Evolutionary conservation across 2,888 invertebrate genomes (phyloP).

Genomic region (Cosmopolites sordidus): DNA sequence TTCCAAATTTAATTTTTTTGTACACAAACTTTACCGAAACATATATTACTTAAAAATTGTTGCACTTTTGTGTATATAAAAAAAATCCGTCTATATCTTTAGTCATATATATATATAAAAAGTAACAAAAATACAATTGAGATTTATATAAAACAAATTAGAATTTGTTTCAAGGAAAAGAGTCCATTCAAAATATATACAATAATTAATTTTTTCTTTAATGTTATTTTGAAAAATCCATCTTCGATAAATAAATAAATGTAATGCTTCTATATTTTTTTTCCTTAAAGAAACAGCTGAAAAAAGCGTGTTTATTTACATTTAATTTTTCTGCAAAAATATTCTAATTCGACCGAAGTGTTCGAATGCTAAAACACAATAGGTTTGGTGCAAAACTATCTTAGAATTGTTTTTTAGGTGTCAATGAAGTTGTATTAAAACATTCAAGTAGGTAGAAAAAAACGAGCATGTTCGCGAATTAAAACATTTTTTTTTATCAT

Average conservation of each 20-base stretch:
- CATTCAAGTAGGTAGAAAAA: too few relatives aligned
- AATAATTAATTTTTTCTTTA: background rate
- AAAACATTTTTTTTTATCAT: too few relatives aligned
- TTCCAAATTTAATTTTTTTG: background rate
- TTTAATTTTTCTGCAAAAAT: too few relatives aligned
- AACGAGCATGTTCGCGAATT: too few relatives aligned
- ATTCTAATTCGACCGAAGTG: too few relatives aligned
- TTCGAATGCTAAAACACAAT: too few relatives aligned
- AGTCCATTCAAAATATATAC: background rate
- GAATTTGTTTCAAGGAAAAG: background rate
- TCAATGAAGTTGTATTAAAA: too few relatives aligned
- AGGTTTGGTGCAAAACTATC: too few relatives aligned
- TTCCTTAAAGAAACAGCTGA: background rate
- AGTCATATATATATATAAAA: background rate
- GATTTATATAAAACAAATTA: background rate
- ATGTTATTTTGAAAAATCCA: background rate
- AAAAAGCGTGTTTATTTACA: too few relatives aligned
- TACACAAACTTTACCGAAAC: background rate
- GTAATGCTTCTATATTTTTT: background rate
- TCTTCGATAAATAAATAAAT: background rate
- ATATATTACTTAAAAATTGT: too few relatives aligned
- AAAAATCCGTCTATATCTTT: background rate
- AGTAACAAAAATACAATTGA: constrained; percentile 1
- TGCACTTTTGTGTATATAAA: background rate
- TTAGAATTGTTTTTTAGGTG: too few relatives aligned